A percentile compares a stretch with the other conserved stretches of the same genome.
These are phyloP conservation scores for Sphenopsis melanotis DNA, from an alignment of 2,797 vertebrate genomes.

Conservation along the genomic window DNA sequence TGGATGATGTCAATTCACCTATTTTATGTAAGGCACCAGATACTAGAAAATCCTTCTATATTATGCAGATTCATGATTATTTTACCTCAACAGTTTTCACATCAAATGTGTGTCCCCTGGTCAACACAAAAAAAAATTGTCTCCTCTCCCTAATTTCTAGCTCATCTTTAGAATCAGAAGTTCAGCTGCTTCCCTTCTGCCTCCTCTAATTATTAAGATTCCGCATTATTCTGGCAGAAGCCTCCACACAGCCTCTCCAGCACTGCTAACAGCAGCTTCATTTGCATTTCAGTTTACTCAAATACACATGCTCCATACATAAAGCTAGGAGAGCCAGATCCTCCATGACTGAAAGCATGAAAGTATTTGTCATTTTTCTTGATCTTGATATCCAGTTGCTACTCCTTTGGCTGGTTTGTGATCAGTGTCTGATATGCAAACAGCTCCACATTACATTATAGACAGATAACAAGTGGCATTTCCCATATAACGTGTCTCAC, in stretches of 20 bases:
- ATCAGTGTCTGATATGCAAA: not conserved
- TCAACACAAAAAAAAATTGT: not conserved
- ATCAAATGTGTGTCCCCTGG: not conserved
- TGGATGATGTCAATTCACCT: not conserved
- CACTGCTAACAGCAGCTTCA: not conserved
- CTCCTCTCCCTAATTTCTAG: not conserved
- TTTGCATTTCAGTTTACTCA: not conserved
- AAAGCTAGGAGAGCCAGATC: not conserved
- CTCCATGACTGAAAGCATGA: not conserved
- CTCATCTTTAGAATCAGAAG: not conserved
- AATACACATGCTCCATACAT: not conserved
- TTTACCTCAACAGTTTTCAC: not conserved
- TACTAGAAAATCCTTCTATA: not conserved
- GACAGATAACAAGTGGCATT: not conserved
- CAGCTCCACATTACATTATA: not conserved
- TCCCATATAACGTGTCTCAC: not conserved
- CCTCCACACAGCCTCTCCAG: not conserved
- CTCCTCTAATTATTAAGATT: not conserved
- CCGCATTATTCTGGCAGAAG: not conserved
- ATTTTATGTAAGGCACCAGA: not conserved
- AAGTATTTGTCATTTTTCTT: not conserved
- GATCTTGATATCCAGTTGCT: not conserved
- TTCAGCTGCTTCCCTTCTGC: not conserved
- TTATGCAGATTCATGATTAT: not conserved
- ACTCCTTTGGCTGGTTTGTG: not conserved